These are phyloP conservation scores for Ceratina japonica DNA, from an alignment of 1,140 invertebrate genomes.

Conservation along the genomic window DNA sequence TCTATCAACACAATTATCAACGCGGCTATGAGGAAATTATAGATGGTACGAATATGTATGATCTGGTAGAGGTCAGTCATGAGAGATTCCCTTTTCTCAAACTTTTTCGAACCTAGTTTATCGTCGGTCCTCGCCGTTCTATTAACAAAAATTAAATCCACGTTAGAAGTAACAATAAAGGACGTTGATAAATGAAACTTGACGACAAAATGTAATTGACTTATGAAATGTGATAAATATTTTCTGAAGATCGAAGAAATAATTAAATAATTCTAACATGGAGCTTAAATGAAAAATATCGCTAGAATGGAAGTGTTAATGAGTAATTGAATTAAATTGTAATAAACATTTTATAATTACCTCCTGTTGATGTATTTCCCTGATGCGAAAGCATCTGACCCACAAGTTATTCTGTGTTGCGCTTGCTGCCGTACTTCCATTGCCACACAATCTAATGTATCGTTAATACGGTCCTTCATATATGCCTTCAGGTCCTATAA, in stretches of 20 bases:
- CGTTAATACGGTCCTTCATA: slow-evolving; percentile 51
- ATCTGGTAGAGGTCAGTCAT: slow-evolving; percentile 89
- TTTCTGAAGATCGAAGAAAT: no score
- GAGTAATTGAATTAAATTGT: not conserved
- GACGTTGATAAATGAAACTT: not conserved
- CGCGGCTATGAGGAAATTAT: slow-evolving; percentile 91
- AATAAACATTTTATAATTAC: slow-evolving; percentile 31
- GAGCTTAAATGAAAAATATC: not conserved
- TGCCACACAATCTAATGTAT: slow-evolving; percentile 59
- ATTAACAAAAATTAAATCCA: not conserved
- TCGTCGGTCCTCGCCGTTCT: slow-evolving; percentile 56
- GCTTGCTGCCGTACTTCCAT: slow-evolving; percentile 54
- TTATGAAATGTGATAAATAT: no score
- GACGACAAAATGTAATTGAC: not conserved
- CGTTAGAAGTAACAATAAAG: not conserved
- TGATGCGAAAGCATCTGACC: not conserved
- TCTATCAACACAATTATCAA: slow-evolving; percentile 88
- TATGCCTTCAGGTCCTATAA: slow-evolving; percentile 60
- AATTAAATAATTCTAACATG: no score
- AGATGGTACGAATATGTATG: slow-evolving; percentile 89
- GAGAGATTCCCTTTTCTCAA: slow-evolving; percentile 85
- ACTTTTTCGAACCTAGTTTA: slow-evolving; percentile 82
- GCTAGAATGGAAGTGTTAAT: not conserved
- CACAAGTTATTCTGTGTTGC: not conserved
- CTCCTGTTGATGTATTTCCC: slow-evolving; percentile 59